phyloP scores from a whole-genome alignment of 2,888 invertebrate species.

The Tipula vernalis region DNA sequence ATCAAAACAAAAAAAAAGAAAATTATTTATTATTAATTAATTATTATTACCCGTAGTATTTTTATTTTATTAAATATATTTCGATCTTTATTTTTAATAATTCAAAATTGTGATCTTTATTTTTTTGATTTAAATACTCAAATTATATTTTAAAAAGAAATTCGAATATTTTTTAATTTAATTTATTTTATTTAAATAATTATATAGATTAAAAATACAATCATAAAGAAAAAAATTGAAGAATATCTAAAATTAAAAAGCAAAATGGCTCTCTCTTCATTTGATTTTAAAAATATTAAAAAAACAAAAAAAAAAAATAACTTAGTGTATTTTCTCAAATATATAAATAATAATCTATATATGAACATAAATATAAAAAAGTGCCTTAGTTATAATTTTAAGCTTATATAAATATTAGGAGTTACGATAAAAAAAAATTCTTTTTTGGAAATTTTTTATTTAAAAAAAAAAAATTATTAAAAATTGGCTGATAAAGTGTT shows the following conservation, averaged over 20 bases:
- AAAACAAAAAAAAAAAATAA: background rate
- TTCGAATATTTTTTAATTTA: background rate
- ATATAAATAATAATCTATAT: background rate
- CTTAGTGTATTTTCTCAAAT: background rate
- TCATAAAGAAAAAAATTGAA: background rate
- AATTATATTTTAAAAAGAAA: background rate
- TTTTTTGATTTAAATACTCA: constrained; percentile 4
- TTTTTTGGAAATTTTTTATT: constrained; percentile 7
- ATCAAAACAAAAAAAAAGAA: background rate
- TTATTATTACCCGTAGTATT: background rate
- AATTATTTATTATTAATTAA: background rate
- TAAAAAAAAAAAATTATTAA: background rate
- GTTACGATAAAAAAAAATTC: background rate
- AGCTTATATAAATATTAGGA: constrained; percentile 5
- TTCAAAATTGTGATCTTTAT: constrained; percentile 5
- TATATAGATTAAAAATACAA: background rate
- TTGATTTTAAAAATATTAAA: background rate
- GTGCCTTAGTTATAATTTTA: constrained; percentile 9
- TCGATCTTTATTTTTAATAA: background rate
- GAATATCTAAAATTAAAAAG: background rate
- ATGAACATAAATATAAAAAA: background rate
- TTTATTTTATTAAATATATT: constrained; percentile 6
- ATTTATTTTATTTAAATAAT: background rate
- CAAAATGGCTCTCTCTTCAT: background rate
- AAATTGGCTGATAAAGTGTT: background rate